phyloP scores from a whole-genome alignment of 64 coral and sea anemone species.

The Platygyra sinensis region DNA sequence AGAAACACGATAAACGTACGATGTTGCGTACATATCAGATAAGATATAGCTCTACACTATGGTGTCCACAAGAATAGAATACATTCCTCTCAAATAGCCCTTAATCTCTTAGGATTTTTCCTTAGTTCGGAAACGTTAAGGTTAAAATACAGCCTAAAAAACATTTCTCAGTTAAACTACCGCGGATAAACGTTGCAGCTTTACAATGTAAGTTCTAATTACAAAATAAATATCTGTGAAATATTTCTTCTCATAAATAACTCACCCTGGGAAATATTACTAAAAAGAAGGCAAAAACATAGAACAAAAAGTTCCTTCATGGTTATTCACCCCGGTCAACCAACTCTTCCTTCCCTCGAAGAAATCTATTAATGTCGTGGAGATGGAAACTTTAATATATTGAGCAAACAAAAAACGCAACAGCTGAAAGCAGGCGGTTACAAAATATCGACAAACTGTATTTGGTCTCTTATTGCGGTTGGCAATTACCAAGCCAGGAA shows the following conservation, averaged over 20 bases:
- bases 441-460: not conserved
- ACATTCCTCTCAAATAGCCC: too few species aligned
- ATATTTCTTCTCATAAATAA: not conserved
- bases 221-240: not conserved
- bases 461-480: not conserved
- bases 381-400: not conserved
- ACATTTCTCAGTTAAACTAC: too few species aligned
- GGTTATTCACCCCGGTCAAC: not conserved
- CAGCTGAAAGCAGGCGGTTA: not conserved
- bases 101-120: too few species aligned
- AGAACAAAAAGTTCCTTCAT: not conserved
- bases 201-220: too few species aligned
- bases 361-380: not conserved
- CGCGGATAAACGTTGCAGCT: too few species aligned
- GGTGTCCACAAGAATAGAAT: too few species aligned
- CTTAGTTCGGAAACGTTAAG: too few species aligned
- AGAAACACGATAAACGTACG: too few species aligned
- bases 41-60: too few species aligned
- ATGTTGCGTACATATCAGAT: too few species aligned
- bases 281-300: not conserved
- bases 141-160: too few species aligned
- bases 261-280: conserved; percentile 4
- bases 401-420: not conserved
- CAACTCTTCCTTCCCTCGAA: not conserved
- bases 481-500: conserved; percentile 2